Evolutionary conservation across 1,140 invertebrate genomes (phyloP), one percentile per base, ranked within the genome.

Genomic region (Subanguina moxae): DNA sequence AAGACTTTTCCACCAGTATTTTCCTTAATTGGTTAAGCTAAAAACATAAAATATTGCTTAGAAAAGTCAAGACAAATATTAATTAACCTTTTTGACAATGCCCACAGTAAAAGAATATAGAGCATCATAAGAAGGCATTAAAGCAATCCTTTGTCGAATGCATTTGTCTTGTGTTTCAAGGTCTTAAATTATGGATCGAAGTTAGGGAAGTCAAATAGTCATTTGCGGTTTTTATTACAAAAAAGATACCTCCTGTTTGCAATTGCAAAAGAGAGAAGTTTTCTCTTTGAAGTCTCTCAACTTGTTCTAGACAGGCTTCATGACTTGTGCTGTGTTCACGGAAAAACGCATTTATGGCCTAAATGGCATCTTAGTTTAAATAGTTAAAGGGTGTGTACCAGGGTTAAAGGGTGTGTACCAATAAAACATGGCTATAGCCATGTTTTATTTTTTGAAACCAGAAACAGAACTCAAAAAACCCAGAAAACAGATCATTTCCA

Each of bases 191-290:
- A 52, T 59, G 11, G 7, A 19, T 13, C 28, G 17, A 64, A n/a
- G n/a, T n/a, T 61, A 45, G 27, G 3, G 28, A 19, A 43, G 57
- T 11, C 21, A 61, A 21, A 61, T n/a, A 27, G 27, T 28, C 27
- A 25, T 57, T 23, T 57, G 32, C 11, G 3, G 3, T 38, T 38
- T 38, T 38, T 38, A 5, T 38, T 38, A 3, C 32, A 11, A 38
- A 38, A 38, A 38, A 3, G 3, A 38, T 38, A 38, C 72, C 69
- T 66, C 0, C 43, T 64, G 65, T 15, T 52, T 52, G 48, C 15
- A 46, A 25, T 28, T 74, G 74, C n/a, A 74, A 23, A 38, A 74
- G 52, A 13, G 70, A 64, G 46, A 74, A 74, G 17, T 76, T 74
- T 64, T 74, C 74, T 52, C 65, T 48, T 48, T 74, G 72, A 19